These are phyloP conservation scores for Drosophila meridiana DNA, from an alignment of 2,888 invertebrate genomes.

Conservation along the genomic window DNA sequence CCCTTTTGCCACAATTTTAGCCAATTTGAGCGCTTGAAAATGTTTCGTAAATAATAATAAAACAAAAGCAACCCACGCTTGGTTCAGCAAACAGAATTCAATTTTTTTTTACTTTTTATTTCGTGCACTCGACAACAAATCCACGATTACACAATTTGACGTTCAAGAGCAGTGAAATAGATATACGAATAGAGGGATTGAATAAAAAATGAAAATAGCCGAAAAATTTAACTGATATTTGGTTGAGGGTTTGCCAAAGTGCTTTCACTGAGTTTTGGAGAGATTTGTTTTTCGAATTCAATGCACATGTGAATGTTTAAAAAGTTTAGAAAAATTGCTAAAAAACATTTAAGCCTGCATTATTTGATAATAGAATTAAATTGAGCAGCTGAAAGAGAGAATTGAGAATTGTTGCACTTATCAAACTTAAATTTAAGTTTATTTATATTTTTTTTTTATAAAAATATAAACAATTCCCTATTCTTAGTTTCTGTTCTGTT, in stretches of 20 bases:
- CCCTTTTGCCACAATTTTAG: not conserved
- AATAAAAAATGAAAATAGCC: constrained; percentile 1
- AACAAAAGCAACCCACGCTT: not conserved
- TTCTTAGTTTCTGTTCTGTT: too few species aligned
- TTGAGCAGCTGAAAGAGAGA: not conserved
- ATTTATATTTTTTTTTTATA: not conserved
- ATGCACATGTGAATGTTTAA: not conserved
- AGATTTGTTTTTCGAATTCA: not conserved
- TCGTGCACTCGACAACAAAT: constrained; percentile 20
- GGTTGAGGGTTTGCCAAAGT: constrained; percentile 6
- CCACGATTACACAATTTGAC: constrained; percentile 18
- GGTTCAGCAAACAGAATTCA: constrained; percentile 20
- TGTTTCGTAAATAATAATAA: not conserved
- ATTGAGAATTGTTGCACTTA: not conserved
- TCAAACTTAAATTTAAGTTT: not conserved
- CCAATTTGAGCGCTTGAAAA: not conserved
- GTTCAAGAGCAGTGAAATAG: constrained; percentile 10
- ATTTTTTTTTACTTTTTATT: constrained; percentile 15
- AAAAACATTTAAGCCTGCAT: not conserved
- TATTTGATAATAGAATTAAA: not conserved
- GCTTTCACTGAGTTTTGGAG: not conserved
- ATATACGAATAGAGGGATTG: not conserved
- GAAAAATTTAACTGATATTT: constrained; percentile 6
- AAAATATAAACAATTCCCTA: not conserved
- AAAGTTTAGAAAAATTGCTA: not conserved